Evolutionary conservation across 2,888 invertebrate species (phyloP), one percentile per base, ranked within the genome.

Genomic region (Lepas anatifera): DNA sequence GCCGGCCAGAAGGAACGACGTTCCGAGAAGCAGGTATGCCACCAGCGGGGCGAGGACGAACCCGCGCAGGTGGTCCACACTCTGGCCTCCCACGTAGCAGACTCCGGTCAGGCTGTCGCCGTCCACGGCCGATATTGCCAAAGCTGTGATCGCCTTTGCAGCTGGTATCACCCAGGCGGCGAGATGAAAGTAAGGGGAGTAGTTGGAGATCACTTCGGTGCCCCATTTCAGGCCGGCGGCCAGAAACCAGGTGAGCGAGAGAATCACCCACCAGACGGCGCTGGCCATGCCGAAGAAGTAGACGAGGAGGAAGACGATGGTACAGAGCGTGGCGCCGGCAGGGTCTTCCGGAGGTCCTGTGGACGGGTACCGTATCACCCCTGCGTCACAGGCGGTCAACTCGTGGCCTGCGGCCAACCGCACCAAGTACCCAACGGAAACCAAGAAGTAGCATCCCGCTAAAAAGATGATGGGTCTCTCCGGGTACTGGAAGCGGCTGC

Each of bases 261-360:
- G 83, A 72, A 98, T 88, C 68, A 98, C 95, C 86, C 86, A 86
- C 98, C 98, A 99, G 71, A 97, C 92, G 35, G 94, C 93, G 0
- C 95, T 94, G 1, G 98, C 95, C 96, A 98, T 98, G 73, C 96
- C 95, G 83, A 98, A 99, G 85, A 95, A 98, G 83, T 99, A 99
- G 43, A 95, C 90, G 74, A 99, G 85, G 50, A 97, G 84, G 81
- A 99, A 99, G 72, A 97, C 95, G 72, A 93, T 84, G 1, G 95
- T 93, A 83, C 98, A 99, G 32, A 58, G 58, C 1, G 58, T 35
- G 58, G 58, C 58, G 35, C 32, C 58, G 35, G 58, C 58, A 18
- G 58, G 58, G 7, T 35, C 32, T 32, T 35, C 58, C 35, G 58
- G 58, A 7, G 10, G 32, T 18, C 35, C 58, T 18, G 58, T 10